phyloP scores from a whole-genome alignment of 2,888 invertebrate genomes.

The Frankliniella intonsa region DNA sequence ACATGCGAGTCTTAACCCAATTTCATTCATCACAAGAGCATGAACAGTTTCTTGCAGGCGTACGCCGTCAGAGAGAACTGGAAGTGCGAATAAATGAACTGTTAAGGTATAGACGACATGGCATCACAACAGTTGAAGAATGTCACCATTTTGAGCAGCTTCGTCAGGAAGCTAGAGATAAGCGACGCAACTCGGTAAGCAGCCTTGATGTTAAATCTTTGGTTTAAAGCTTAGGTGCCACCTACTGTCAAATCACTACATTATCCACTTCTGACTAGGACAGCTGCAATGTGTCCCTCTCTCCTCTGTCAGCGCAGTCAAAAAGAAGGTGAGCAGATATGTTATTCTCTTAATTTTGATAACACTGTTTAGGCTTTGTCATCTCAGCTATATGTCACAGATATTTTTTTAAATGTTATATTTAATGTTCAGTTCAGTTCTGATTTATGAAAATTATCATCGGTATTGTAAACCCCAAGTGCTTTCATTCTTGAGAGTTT shows the following conservation, averaged over 20 bases:
- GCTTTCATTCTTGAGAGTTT: no score
- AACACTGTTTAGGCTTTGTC: no score
- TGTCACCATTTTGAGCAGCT: constrained; percentile 80
- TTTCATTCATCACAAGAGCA: constrained; percentile 84
- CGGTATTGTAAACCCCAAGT: no score
- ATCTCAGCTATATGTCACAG: no score
- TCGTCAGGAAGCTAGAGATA: constrained; percentile 38
- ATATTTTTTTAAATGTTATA: no score
- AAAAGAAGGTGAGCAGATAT: constrained; percentile 52
- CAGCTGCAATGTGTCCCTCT: constrained; percentile 69
- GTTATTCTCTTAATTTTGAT: not conserved
- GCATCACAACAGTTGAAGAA: constrained; percentile 76
- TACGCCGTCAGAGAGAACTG: constrained; percentile 80
- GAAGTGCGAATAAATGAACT: constrained; percentile 77
- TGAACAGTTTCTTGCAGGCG: constrained; percentile 68
- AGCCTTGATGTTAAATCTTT: not conserved
- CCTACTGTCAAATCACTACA: constrained; percentile 57
- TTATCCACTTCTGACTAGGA: constrained; percentile 68
- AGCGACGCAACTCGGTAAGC: constrained; percentile 6
- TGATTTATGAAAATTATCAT: no score
- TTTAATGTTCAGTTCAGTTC: no score
- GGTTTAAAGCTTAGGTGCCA: not conserved
- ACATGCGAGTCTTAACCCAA: constrained; percentile 79
- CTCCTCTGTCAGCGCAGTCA: constrained; percentile 54
- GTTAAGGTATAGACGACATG: constrained; percentile 77